Evolutionary conservation across 2,113 vertebrate genomes (phyloP).

Genomic region (Ptilorrhoa leucosticta): DNA sequence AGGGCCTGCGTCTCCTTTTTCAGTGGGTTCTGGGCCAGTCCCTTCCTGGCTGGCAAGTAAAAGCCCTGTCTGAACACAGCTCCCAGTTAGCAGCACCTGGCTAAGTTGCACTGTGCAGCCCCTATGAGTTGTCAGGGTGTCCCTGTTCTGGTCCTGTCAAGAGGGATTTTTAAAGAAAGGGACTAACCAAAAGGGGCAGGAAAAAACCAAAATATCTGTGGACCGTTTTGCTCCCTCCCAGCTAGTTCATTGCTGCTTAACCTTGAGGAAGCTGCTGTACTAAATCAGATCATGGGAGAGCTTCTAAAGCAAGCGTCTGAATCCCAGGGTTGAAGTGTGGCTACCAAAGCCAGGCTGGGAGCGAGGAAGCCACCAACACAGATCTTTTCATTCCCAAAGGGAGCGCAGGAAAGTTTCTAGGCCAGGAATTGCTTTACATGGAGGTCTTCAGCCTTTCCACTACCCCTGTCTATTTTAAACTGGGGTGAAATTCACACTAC

Average conservation of each 20-base stretch:
- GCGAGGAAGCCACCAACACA: not conserved
- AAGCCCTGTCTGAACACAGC: slow-evolving; percentile 3
- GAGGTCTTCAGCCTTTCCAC: slow-evolving; percentile 25
- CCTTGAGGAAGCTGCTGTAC: slow-evolving; percentile 27
- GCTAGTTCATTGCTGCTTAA: slow-evolving; percentile 39
- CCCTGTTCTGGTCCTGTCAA: slow-evolving; percentile 13
- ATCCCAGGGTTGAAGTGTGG: slow-evolving; percentile 30
- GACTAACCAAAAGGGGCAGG: not conserved
- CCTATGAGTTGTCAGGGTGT: not conserved
- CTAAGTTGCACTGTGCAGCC: slow-evolving; percentile 38
- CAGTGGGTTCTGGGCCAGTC: slow-evolving; percentile 72
- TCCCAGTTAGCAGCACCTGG: slow-evolving; percentile 41
- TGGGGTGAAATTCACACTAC: slow-evolving; percentile 66
- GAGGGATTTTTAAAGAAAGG: not conserved
- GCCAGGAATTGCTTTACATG: slow-evolving; percentile 22
- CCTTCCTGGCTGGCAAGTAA: slow-evolving; percentile 1
- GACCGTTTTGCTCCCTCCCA: slow-evolving; percentile 32
- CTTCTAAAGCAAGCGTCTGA: not conserved
- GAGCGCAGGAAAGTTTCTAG: slow-evolving; percentile 17
- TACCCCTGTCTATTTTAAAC: slow-evolving; percentile 46
- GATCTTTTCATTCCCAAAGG: slow-evolving; percentile 36
- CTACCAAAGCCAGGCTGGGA: slow-evolving; percentile 50
- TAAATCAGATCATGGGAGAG: not conserved
- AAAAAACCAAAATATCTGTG: not conserved
- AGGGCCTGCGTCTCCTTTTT: slow-evolving; percentile 51